Conservation (phyloP, 2,888 invertebrate genomes). For the Lydus trimaculatus region DNA sequence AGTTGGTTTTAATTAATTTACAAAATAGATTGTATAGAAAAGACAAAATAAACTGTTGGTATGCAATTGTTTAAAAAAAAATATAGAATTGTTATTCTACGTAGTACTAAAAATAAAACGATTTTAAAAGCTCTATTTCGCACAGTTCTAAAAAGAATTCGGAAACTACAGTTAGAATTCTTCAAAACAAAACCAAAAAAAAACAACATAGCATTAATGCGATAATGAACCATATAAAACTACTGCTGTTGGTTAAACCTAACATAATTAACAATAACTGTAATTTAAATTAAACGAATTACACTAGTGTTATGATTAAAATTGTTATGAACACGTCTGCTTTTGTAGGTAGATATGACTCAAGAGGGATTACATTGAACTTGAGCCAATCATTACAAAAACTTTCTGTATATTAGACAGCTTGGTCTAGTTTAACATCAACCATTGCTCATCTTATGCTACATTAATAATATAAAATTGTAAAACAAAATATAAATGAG, state of each 20-base stretch:
- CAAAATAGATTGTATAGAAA: neutral
- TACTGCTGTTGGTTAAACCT: neutral
- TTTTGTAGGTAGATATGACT: slow-evolving; percentile 10
- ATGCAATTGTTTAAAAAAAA: neutral
- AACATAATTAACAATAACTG: neutral
- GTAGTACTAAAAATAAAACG: neutral
- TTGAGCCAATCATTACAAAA: slow-evolving; percentile 21
- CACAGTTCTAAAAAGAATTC: neutral
- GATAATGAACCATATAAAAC: neutral
- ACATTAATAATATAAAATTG: neutral
- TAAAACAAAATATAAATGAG: neutral
- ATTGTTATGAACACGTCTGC: neutral
- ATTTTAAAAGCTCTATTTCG: neutral
- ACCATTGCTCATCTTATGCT: slow-evolving; percentile 16
- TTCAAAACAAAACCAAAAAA: neutral
- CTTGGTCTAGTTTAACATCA: slow-evolving; percentile 13
- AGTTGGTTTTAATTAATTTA: slow-evolving; percentile 18
- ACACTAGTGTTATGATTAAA: neutral
- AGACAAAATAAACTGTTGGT: neutral
- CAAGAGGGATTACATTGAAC: slow-evolving; percentile 19
- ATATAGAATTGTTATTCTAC: neutral
- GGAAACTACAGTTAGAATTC: neutral
- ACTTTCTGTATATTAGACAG: slow-evolving; percentile 18
- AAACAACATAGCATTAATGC: neutral
- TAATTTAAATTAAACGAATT: neutral